phyloP scores from a whole-genome alignment of 2,113 vertebrate species.

The Podocnemis expansa region DNA sequence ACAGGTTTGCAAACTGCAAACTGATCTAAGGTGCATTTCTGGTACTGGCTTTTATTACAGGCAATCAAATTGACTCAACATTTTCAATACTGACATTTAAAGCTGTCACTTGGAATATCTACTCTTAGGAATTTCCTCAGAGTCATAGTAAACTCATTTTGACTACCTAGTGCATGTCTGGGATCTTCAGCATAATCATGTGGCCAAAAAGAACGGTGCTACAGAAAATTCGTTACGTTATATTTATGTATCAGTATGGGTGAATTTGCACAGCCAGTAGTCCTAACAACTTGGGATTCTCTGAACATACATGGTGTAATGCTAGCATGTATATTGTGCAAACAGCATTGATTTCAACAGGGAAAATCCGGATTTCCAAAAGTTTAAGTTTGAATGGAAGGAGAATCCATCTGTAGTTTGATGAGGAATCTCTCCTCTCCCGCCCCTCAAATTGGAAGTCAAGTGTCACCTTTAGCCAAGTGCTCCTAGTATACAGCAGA shows the following conservation, averaged over 20 bases:
- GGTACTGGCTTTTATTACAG: background rate
- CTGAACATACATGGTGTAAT: background rate
- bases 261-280: background rate
- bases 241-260: background rate
- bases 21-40: background rate
- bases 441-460: background rate
- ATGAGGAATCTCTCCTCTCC: background rate
- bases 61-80: constrained; percentile 52
- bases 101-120: constrained; percentile 38
- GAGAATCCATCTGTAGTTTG: background rate
- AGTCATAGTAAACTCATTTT: constrained; percentile 50
- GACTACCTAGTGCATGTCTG: background rate
- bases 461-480: background rate
- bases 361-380: background rate
- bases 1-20: background rate
- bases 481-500: rapidly evolving
- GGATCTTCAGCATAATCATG: constrained; percentile 2
- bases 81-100: constrained; percentile 54
- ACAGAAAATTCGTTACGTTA: background rate
- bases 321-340: background rate
- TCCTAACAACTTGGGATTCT: background rate
- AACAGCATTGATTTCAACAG: background rate
- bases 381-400: rapidly evolving
- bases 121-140: constrained; percentile 32
- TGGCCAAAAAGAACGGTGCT: background rate